Evolutionary conservation across 1,140 invertebrate species (phyloP).

Genomic region (Harpegnathos saltator): DNA sequence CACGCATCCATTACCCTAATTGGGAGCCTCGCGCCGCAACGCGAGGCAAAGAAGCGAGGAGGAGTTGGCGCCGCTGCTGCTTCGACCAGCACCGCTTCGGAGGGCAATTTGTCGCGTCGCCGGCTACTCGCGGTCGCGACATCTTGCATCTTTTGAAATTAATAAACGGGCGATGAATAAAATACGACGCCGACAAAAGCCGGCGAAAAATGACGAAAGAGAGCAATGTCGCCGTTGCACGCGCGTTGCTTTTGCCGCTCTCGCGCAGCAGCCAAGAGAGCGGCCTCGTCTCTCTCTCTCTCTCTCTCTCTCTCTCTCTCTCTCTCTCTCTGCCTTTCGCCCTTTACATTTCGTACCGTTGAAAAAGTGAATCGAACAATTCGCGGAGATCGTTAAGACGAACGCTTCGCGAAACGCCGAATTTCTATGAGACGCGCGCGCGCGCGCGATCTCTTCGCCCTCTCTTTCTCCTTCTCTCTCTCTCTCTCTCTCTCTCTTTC

Average conservation of each 20-base stretch:
- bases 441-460: no score
- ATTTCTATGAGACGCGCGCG: neutral
- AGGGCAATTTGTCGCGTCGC: slow-evolving; percentile 42
- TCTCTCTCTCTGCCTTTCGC: neutral
- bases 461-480: no score
- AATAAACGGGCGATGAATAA: slow-evolving; percentile 34
- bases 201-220: slow-evolving; percentile 21
- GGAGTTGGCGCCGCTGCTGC: neutral
- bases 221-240: neutral
- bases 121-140: no score
- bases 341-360: slow-evolving; percentile 34
- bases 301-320: neutral
- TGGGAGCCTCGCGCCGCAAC: slow-evolving; percentile 33
- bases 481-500: no score
- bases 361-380: slow-evolving; percentile 61
- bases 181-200: slow-evolving; percentile 26
- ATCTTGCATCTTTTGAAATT: slow-evolving; percentile 38
- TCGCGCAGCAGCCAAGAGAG: no score
- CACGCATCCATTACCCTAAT: slow-evolving; percentile 65
- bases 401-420: neutral
- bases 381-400: neutral
- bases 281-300: neutral
- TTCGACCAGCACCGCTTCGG: neutral
- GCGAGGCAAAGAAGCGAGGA: neutral
- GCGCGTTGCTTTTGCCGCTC: slow-evolving; percentile 21